Evolutionary conservation across 2,797 vertebrate genomes (phyloP).

Genomic region (Dicrostonyx torquatus): DNA sequence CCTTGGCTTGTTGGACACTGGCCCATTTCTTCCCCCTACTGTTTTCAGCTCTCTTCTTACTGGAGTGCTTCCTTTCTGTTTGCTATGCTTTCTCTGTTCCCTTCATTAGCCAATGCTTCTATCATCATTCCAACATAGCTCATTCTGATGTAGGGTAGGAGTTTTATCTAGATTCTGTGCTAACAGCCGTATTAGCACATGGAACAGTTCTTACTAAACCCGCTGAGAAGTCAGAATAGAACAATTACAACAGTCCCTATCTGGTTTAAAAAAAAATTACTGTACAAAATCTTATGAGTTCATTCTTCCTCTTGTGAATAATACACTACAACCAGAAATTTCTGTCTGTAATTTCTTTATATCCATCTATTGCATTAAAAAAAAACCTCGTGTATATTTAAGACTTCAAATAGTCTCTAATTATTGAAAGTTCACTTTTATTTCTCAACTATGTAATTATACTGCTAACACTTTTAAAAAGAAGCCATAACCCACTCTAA

Average conservation of each 20-base stretch:
- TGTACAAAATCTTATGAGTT: neutral
- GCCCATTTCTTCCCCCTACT: neutral
- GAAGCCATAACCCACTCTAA: neutral
- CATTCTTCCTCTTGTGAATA: neutral
- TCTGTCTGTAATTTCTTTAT: neutral
- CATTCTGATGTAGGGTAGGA: neutral
- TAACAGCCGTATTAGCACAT: neutral
- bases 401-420: conserved; percentile 37
- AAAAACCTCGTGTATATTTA: conserved; percentile 15
- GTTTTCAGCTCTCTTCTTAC: neutral
- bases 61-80: neutral
- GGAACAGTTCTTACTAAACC: neutral
- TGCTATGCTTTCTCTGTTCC: neutral
- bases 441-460: conserved; percentile 16
- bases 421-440: conserved; percentile 43
- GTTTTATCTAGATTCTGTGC: neutral
- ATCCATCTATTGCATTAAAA: neutral
- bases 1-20: neutral
- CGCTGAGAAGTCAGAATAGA: neutral
- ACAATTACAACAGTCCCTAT: neutral
- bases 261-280: neutral
- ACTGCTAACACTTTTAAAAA: neutral
- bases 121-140: neutral
- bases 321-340: neutral
- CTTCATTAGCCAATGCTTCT: neutral